Evolutionary conservation across 2,797 vertebrate species (phyloP).

Genomic region (Fistularia tabacaria): DNA sequence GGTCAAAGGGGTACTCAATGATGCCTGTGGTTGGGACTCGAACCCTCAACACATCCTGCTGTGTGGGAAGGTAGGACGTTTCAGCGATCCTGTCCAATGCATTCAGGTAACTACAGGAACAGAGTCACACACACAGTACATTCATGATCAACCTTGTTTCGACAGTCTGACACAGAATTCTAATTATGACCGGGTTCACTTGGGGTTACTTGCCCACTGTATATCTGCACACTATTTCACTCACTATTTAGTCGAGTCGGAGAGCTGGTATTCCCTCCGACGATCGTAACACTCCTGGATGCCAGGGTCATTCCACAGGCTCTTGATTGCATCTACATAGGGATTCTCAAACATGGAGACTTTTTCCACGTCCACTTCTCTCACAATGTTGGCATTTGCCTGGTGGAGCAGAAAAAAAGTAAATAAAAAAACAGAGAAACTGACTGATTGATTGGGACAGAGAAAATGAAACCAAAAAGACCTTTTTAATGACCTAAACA

Average conservation of each 20-base stretch:
- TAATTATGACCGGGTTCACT: neutral
- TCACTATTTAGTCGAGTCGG: constrained; percentile 97
- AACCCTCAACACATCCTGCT: constrained; percentile 63
- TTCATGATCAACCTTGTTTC: neutral
- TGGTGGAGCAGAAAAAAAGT: constrained; percentile 39
- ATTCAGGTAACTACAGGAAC: constrained; percentile 57
- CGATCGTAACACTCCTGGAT: constrained; percentile 94
- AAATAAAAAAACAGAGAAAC: neutral
- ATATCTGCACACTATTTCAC: constrained; percentile 38
- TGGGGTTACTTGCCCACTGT: neutral
- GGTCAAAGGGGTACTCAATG: constrained; percentile 77
- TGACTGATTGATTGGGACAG: too few relatives aligned
- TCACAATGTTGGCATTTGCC: constrained; percentile 88
- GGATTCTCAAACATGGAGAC: constrained; percentile 82
- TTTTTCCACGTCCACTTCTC: constrained; percentile 92
- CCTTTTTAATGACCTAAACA: too few relatives aligned
- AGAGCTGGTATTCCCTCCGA: constrained; percentile 92
- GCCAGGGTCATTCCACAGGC: constrained; percentile 92
- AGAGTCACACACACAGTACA: neutral
- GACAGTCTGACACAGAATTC: neutral
- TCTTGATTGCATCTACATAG: constrained; percentile 91
- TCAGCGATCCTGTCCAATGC: constrained; percentile 64
- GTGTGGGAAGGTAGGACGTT: constrained; percentile 60
- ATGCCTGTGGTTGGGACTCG: constrained; percentile 77
- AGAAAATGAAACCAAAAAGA: too few relatives aligned